Percentiles rank a stretch among this genome's conserved stretches.
Conservation (phyloP, 2,113 vertebrate species). For the Pelobates fuscus region DNA sequence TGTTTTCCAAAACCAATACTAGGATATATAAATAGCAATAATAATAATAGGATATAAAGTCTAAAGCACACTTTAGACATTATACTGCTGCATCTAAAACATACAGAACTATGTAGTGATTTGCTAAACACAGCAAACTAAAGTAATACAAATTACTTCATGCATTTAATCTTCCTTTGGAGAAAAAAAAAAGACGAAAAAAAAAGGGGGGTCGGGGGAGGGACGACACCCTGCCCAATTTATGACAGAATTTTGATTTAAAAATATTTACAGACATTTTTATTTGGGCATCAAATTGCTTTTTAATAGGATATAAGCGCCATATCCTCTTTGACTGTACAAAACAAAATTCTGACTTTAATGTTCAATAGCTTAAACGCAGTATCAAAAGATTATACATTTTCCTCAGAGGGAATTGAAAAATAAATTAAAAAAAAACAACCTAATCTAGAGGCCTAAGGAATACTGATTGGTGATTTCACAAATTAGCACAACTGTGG, state of each 20-base stretch:
- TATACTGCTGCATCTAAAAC: neutral
- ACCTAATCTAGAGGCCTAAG: neutral
- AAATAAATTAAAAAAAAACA: neutral
- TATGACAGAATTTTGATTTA: neutral
- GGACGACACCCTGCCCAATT: too few species aligned
- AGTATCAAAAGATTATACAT: too few species aligned
- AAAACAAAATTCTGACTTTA: too few species aligned
- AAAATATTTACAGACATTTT: neutral
- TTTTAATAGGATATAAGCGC: neutral
- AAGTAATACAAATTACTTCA: neutral
- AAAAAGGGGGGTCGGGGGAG: too few species aligned
- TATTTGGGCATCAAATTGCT: neutral
- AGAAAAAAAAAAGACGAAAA: neutral
- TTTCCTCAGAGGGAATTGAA: neutral
- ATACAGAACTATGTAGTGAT: neutral
- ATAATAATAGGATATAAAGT: neutral
- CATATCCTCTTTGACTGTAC: too few species aligned
- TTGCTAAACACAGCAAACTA: neutral
- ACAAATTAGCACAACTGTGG: neutral
- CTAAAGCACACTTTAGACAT: conserved; percentile 8
- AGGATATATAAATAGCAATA: too few species aligned
- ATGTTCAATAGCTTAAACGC: too few species aligned
- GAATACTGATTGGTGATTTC: conserved; percentile 11
- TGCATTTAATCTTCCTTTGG: neutral
- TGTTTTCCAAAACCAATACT: too few species aligned